These are phyloP conservation scores for human (Homo sapiens) DNA, from an alignment of 2,113 vertebrate genomes.

Conservation along the genomic window DNA sequence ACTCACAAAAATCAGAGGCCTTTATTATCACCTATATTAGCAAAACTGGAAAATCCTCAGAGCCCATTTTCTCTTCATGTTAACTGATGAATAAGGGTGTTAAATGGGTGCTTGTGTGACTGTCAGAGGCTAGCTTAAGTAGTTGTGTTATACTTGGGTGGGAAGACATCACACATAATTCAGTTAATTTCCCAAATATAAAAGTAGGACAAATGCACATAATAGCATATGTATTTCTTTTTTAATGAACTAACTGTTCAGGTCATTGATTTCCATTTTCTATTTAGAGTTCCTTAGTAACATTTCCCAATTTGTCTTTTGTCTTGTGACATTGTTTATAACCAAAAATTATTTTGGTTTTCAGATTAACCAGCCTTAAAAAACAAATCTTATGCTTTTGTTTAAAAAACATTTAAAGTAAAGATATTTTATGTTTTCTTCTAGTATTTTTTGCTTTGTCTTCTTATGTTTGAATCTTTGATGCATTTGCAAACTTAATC, in stretches of 20 bases:
- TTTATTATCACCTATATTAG: background rate
- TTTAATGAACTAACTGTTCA: background rate
- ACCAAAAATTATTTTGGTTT: background rate
- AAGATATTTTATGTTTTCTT: background rate
- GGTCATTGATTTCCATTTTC: background rate
- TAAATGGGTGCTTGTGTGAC: background rate
- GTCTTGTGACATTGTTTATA: background rate
- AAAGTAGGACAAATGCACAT: background rate
- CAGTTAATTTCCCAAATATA: background rate
- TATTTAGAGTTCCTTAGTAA: background rate
- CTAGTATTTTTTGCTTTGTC: background rate
- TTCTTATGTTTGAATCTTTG: background rate
- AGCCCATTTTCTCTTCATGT: background rate
- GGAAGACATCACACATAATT: background rate
- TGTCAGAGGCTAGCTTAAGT: too few species aligned
- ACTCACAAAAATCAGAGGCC: background rate
- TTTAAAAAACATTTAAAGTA: background rate
- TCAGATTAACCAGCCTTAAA: background rate
- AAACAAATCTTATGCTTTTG: too few species aligned
- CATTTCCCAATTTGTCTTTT: background rate
- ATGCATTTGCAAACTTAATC: background rate
- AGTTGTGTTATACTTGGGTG: background rate
- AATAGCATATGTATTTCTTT: background rate
- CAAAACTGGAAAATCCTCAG: background rate
- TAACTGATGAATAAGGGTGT: background rate